Evolutionary conservation across 2,888 invertebrate genomes (phyloP), one percentile per base, ranked within the genome.

Genomic region (Drosophila tanythrix): DNA sequence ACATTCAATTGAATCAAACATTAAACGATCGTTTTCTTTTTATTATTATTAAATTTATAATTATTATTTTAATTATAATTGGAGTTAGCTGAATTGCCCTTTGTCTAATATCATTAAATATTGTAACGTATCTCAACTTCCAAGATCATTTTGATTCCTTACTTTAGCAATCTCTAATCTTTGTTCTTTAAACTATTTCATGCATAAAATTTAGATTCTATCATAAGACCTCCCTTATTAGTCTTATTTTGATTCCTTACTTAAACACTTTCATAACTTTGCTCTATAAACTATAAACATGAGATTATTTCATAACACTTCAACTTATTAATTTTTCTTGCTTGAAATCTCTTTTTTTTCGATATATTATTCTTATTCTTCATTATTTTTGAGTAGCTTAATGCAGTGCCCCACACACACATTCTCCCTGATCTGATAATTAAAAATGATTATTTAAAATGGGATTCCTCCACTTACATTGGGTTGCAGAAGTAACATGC

Each of bases 401-500:
- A 6, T 36, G 36, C 36, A 38, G n/a, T 10, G 3, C 8, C 3
- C 0, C 8, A 38, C 15, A 46, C 4, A 25, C 15, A 21, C 21
- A 46, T 25, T 46, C 8, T 46, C 8, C 25, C 25, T 4, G 21
- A 25, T 7, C 3, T 21, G 21, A 13, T 21, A 7, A 21, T 13
- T 21, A 21, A 2, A 46, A 21, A 15, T 3, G 1, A 15, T 21
- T 8, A 13, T 25, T 25, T 25, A 7, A 46, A 46, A 15, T 46
- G 2, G 4, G 15, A 25, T 46, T 15, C 8, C 27, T 51, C n/a
- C 11, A 57, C 95, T 95, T 93, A 97, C 97, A 95, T 97, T 97
- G 94, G 97, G 97, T 94, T 97, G 97, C 95, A 97, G 95, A 94
- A 97, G 96, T 95, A 97, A 97, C 97, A 97, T 97, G 95, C 97